Percentiles rank a stretch among this genome's conserved stretches.
Conservation (phyloP, 2,888 invertebrate species). For the Eupeodes latifasciatus region DNA sequence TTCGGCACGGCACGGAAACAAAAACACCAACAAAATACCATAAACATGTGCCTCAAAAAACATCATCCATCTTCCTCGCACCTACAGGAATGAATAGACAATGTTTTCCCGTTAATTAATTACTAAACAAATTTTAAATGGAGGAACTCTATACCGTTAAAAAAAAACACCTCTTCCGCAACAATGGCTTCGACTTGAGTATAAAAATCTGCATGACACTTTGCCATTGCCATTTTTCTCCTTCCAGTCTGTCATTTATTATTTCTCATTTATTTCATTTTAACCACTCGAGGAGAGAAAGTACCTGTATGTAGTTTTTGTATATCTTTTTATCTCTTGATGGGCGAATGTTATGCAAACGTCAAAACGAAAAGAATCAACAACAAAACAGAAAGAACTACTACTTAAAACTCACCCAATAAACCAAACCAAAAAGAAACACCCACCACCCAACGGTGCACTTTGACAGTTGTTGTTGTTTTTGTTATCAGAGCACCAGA, state of each 20-base stretch:
- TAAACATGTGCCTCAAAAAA: slow-evolving; percentile 27
- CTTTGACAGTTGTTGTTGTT: slow-evolving; percentile 12
- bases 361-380: slow-evolving; percentile 30
- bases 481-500: slow-evolving; percentile 2
- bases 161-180: slow-evolving; percentile 34
- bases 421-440: neutral
- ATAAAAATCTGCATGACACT: slow-evolving; percentile 15
- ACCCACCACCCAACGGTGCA: slow-evolving; percentile 36
- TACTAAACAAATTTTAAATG: slow-evolving; percentile 32
- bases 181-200: slow-evolving; percentile 7
- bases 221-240: neutral
- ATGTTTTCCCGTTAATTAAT: slow-evolving; percentile 59
- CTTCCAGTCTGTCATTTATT: neutral
- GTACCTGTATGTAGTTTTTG: slow-evolving; percentile 4
- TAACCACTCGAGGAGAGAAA: slow-evolving; percentile 49
- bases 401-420: slow-evolving; percentile 16
- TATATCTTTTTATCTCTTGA: slow-evolving; percentile 28
- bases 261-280: neutral
- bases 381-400: neutral
- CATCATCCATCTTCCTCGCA: slow-evolving; percentile 54
- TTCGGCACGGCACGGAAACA: slow-evolving; percentile 12
- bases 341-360: slow-evolving; percentile 67
- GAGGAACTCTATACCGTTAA: slow-evolving; percentile 42
- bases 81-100: slow-evolving; percentile 14
- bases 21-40: neutral